Percentiles rank a stretch among this genome's conserved stretches.
Evolutionary conservation across 2,888 invertebrate genomes (phyloP).

Genomic region (Lucinisca nassula): DNA sequence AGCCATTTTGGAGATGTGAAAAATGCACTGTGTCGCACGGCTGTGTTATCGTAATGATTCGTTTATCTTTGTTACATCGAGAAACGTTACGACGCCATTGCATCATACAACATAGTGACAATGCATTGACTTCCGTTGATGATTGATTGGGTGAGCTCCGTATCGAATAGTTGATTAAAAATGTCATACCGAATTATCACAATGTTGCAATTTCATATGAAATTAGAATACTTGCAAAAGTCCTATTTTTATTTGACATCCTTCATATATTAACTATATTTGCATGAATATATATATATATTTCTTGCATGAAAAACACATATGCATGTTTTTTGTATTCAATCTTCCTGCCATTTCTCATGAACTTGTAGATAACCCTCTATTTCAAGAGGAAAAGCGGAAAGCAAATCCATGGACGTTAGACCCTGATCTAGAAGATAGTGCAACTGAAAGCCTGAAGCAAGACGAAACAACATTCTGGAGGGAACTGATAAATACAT

Average conservation of each 20-base stretch:
- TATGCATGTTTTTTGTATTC: too few species aligned
- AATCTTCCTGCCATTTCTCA: neutral
- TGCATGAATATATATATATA: neutral
- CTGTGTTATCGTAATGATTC: too few species aligned
- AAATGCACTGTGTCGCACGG: too few species aligned
- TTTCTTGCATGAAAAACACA: neutral
- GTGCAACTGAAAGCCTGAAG: conserved; percentile 49
- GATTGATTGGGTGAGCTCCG: too few species aligned
- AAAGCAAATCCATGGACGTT: conserved; percentile 70
- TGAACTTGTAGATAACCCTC: conserved; percentile 71
- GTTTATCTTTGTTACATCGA: too few species aligned
- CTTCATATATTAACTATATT: neutral
- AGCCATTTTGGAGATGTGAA: too few species aligned
- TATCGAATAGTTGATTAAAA: too few species aligned
- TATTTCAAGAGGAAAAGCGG: conserved; percentile 67
- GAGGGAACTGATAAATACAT: conserved; percentile 97
- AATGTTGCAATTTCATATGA: too few species aligned
- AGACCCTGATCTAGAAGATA: conserved; percentile 69
- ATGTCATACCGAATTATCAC: too few species aligned
- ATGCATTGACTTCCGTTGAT: too few species aligned
- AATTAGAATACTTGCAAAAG: neutral
- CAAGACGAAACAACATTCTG: conserved; percentile 95
- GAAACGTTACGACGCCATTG: too few species aligned
- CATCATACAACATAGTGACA: too few species aligned
- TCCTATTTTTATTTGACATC: neutral